Conservation (phyloP, 2,888 invertebrate species). For the Ornithoptera alexandrae region DNA sequence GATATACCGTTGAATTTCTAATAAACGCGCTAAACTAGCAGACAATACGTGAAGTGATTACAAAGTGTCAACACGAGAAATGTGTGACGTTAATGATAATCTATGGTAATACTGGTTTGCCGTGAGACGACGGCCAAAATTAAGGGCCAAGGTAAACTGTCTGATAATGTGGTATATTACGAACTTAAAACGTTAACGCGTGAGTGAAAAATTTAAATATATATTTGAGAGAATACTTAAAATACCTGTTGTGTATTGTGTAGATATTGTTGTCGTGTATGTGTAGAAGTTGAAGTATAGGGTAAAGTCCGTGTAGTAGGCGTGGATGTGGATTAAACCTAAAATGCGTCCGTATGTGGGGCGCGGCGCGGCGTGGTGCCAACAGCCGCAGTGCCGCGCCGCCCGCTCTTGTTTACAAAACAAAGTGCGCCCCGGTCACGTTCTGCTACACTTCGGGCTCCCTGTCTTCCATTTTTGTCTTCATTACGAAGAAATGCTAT, state of each 20-base stretch:
- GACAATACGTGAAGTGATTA: neutral
- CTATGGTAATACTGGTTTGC: constrained; percentile 49
- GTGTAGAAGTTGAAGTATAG: neutral
- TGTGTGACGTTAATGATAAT: neutral
- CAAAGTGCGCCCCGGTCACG: constrained; percentile 33
- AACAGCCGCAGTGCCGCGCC: constrained; percentile 28
- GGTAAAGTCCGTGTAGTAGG: neutral
- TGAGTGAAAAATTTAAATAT: neutral
- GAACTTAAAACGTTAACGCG: neutral
- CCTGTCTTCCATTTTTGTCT: constrained; percentile 20
- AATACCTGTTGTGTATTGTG: neutral
- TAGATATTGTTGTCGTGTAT: neutral
- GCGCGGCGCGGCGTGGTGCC: constrained; percentile 29
- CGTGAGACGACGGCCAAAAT: constrained; percentile 49
- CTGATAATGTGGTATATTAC: constrained; percentile 26
- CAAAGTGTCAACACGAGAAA: neutral
- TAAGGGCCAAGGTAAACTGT: constrained; percentile 42
- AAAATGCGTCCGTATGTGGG: constrained; percentile 16
- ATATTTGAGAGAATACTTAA: neutral
- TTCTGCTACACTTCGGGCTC: constrained; percentile 25
- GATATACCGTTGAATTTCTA: neutral
- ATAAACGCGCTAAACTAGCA: too few relatives aligned
- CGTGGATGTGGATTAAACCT: constrained; percentile 20
- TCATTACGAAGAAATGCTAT: constrained; percentile 15
- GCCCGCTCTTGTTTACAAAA: constrained; percentile 35